These are phyloP conservation scores for Elgaria multicarinata DNA, from an alignment of 2,113 vertebrate species.

Conservation along the genomic window DNA sequence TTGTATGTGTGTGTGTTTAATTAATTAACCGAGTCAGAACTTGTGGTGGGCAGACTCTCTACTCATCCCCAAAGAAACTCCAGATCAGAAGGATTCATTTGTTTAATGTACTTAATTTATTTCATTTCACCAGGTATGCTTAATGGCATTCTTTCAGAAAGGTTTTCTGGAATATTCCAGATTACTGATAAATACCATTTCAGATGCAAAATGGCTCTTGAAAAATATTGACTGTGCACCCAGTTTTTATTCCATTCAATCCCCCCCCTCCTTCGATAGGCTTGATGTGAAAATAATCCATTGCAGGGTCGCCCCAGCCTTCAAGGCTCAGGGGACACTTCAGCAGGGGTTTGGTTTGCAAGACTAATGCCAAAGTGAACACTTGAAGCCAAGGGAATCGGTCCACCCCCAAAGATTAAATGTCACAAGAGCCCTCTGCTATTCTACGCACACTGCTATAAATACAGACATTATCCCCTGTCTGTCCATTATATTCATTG, in stretches of 20 bases:
- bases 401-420: constrained; percentile 26
- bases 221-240: not conserved
- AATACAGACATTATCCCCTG: constrained; percentile 26
- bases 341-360: not conserved
- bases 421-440: not conserved
- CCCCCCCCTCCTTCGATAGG: not conserved
- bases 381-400: not conserved
- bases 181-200: not conserved
- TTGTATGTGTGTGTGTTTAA: too few relatives aligned
- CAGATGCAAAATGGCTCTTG: not conserved
- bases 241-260: not conserved
- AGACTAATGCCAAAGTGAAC: not conserved
- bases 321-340: not conserved
- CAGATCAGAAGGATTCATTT: too few relatives aligned
- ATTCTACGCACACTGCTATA: constrained; percentile 3
- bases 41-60: too few relatives aligned
- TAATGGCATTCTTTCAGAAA: not conserved
- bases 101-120: not conserved
- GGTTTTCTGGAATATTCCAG: not conserved
- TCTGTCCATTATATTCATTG: constrained; percentile 35
- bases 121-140: not conserved
- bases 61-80: too few relatives aligned
- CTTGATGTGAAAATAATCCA: not conserved
- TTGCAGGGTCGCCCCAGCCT: not conserved
- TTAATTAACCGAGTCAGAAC: too few relatives aligned